phyloP scores from a whole-genome alignment of 2,888 invertebrate species.

The Apotomis turbidana region DNA sequence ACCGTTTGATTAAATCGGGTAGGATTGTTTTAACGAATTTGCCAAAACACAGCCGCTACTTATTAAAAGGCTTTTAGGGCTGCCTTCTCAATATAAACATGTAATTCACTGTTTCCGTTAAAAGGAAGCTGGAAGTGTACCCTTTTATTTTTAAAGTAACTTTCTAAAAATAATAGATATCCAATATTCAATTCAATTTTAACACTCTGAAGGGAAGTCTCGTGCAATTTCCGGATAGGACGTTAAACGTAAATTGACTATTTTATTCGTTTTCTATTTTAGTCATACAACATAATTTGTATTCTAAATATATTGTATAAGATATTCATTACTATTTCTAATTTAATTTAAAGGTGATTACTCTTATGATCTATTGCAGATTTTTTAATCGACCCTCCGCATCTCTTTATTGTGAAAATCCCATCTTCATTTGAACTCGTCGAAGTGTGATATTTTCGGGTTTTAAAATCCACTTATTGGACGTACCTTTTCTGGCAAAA shows the following conservation, averaged over 20 bases:
- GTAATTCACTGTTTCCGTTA: slow-evolving; percentile 3
- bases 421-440: neutral
- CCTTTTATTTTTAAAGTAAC: no score
- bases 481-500: slow-evolving; percentile 33
- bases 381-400: neutral
- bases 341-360: neutral
- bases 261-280: no score
- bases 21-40: slow-evolving; percentile 59
- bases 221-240: no score
- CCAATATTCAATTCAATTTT: no score
- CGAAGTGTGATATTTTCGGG: slow-evolving; percentile 2
- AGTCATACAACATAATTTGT: no score
- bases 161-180: no score
- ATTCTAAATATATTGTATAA: no score
- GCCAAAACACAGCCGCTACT: slow-evolving; percentile 57
- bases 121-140: slow-evolving; percentile 7
- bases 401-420: neutral
- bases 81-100: slow-evolving; percentile 45
- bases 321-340: no score
- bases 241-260: no score
- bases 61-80: slow-evolving; percentile 60
- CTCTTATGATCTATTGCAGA: neutral
- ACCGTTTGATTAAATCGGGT: slow-evolving; percentile 57
- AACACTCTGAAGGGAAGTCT: no score
- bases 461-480: slow-evolving; percentile 18